Percentiles rank a stretch among this genome's conserved stretches.
phyloP scores from a whole-genome alignment of 2,797 vertebrate species.

The Knipowitschia caucasica region DNA sequence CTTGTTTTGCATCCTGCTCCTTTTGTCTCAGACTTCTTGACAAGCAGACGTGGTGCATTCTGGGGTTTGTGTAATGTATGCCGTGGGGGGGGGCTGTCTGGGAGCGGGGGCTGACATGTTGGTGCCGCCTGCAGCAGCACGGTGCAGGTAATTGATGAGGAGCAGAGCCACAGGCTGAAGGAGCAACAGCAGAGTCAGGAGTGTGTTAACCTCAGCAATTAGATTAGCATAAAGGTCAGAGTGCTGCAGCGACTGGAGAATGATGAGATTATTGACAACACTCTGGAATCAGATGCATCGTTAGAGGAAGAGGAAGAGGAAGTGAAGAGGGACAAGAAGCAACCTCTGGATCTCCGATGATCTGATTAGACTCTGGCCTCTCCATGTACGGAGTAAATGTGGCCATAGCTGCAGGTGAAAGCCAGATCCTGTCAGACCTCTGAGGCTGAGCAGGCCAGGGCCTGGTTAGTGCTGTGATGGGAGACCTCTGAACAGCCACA shows the following conservation, averaged over 20 bases:
- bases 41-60: slow-evolving; percentile 59
- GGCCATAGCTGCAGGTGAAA: no score
- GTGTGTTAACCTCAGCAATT: slow-evolving; percentile 36
- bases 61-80: slow-evolving; percentile 65
- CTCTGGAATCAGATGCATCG: not conserved
- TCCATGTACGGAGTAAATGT: no score
- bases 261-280: not conserved
- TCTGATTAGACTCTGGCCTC: no score
- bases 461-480: no score
- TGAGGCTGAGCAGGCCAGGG: no score
- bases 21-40: slow-evolving; percentile 54
- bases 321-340: no score
- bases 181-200: slow-evolving; percentile 20
- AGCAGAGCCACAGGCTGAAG: slow-evolving; percentile 31
- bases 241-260: not conserved
- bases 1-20: slow-evolving; percentile 21
- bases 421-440: no score
- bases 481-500: no score
- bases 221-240: slow-evolving; percentile 26
- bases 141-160: slow-evolving; percentile 59
- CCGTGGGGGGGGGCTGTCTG: slow-evolving; percentile 60
- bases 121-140: slow-evolving; percentile 36
- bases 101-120: slow-evolving; percentile 46
- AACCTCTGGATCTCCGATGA: no score
- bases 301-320: no score